Percentiles rank a stretch among this genome's conserved stretches.
phyloP scores from a whole-genome alignment of 2,113 vertebrate species.

The Petrocephalus microphthalmus region DNA sequence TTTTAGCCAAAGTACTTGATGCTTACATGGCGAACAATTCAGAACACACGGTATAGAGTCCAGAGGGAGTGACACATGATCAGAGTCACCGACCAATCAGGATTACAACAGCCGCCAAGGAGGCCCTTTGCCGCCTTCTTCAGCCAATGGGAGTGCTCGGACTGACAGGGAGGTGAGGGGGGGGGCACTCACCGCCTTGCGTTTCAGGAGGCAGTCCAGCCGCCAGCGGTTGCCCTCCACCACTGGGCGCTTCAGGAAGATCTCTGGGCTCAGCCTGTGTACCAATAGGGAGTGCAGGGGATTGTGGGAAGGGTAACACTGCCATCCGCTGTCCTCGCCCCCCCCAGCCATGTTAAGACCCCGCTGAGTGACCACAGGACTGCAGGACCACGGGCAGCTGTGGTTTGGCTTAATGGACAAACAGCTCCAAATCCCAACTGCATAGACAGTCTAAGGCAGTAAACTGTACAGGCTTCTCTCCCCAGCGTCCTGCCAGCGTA shows the following conservation, averaged over 20 bases:
- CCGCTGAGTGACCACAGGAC: neutral
- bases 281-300: neutral
- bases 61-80: neutral
- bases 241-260: slow-evolving; percentile 73
- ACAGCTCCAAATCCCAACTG: neutral
- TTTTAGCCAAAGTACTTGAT: neutral
- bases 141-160: neutral
- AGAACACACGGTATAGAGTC: neutral
- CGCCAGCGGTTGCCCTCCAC: slow-evolving; percentile 95
- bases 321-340: neutral
- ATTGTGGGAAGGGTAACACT: neutral
- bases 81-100: neutral
- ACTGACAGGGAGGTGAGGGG: neutral
- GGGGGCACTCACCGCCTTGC: slow-evolving; percentile 77
- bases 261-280: slow-evolving; percentile 69
- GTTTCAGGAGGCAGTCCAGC: slow-evolving; percentile 80
- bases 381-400: neutral
- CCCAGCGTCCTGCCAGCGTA: too few species aligned
- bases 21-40: neutral
- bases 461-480: neutral
- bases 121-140: neutral
- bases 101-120: neutral
- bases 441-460: neutral
- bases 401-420: neutral
- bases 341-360: neutral